Evolutionary conservation across 2,797 vertebrate species (phyloP).

Genomic region (Loris lydekkerianus): DNA sequence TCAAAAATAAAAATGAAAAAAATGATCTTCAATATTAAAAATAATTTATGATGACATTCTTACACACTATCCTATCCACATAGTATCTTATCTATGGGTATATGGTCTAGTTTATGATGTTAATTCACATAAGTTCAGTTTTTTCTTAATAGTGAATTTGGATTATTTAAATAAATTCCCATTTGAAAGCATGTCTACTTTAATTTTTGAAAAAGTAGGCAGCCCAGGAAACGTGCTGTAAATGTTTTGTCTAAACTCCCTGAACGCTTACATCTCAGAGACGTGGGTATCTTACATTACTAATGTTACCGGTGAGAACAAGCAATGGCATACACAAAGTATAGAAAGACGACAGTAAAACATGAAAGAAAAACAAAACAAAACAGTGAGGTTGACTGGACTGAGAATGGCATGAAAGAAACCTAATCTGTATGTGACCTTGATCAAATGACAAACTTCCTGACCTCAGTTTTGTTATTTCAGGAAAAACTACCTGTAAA

Average conservation of each 20-base stretch:
- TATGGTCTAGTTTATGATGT: background rate
- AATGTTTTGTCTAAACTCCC: background rate
- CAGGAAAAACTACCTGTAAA: background rate
- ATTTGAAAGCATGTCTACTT: conserved; percentile 54
- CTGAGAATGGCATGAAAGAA: background rate
- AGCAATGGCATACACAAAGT: background rate
- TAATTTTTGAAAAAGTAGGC: background rate
- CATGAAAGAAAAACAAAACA: background rate
- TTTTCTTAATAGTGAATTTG: background rate
- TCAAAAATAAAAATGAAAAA: background rate
- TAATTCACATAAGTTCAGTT: background rate
- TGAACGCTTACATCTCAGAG: background rate
- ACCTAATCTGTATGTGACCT: background rate
- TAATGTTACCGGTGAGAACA: background rate
- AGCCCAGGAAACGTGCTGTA: background rate
- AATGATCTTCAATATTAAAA: background rate
- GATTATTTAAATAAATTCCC: background rate
- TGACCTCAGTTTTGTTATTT: background rate
- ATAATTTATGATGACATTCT: background rate
- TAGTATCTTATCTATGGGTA: background rate
- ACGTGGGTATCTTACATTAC: background rate
- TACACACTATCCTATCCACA: background rate
- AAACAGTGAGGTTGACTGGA: background rate
- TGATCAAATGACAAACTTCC: background rate
- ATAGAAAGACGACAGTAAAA: background rate